Evolutionary conservation across 2,888 invertebrate species (phyloP), one percentile per base, ranked within the genome.

Genomic region (Phyllotreta cruciferae): DNA sequence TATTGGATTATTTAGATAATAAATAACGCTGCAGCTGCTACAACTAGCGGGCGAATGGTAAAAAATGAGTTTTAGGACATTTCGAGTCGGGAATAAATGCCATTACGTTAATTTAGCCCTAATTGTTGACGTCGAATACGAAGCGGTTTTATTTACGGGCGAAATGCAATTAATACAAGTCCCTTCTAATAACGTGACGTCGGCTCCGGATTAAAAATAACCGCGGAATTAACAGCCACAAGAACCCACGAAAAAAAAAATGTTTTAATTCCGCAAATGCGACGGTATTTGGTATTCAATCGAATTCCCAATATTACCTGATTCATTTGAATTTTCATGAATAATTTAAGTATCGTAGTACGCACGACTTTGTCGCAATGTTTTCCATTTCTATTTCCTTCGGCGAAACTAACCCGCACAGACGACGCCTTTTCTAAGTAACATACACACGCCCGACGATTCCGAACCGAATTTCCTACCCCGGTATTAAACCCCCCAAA

Each of bases 1-100:
- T 38, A 56, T 62, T 52, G 44, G 39, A 56, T 62, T 56, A 57
- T 62, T 57, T 56, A 56, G 56, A 52, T 62, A 42, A 57, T 44
- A 50, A 42, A 57, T 62, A 42, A 42, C 34, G 49, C 50, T 58
- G 57, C 57, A 58, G 57, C 57, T 58, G 57, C 45, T 49, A 38
- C 50, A 58, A 58, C 50, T 58, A 50, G 57, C 57, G 50, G n/a
- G 4, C 41, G 57, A 58, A 35, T 58, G 57, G 57, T 49, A 41
- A 58, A 56, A 58, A 58, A 50, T 58, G 49, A 35, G 57, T 58
- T 58, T 24, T 58, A 58, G 49, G 57, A 58, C 37, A 50, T 58
- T 54, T 57, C 50, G 39, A 49, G 50, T 50, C 35, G 38, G 49
- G 11, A 58, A 58, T 58, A 50, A 50, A 58, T 58, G 57, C 41